Evolutionary conservation across 2,888 invertebrate species (phyloP).

Genomic region (Horisme vitalbata): DNA sequence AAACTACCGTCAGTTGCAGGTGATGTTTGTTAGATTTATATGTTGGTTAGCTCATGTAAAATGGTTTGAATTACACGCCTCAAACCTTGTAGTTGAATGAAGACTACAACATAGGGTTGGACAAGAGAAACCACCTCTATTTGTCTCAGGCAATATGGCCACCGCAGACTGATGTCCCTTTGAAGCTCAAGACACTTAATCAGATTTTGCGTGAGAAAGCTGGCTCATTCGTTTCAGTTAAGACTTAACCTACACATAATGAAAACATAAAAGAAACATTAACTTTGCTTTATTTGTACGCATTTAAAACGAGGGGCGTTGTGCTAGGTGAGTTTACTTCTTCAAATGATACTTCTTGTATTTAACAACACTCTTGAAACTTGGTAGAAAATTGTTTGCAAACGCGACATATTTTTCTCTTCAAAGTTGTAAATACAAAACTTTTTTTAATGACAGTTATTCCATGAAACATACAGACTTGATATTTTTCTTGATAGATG

Average conservation of each 20-base stretch:
- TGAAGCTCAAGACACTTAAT: constrained; percentile 37
- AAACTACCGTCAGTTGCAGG: no score
- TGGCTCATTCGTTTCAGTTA: constrained; percentile 36
- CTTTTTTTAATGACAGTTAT: no score
- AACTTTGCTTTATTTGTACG: constrained; percentile 23
- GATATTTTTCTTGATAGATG: no score
- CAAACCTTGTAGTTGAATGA: constrained; percentile 10
- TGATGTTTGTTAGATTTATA: no score
- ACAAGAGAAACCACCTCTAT: constrained; percentile 34
- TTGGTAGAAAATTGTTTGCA: no score
- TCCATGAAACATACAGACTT: no score
- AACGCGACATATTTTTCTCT: no score
- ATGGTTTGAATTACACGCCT: not conserved
- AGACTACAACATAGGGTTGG: constrained; percentile 28
- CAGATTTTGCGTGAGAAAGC: constrained; percentile 39
- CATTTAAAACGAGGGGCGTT: constrained; percentile 4
- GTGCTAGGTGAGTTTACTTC: no score
- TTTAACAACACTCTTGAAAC: no score
- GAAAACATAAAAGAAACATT: constrained; percentile 30
- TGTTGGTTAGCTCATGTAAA: not conserved
- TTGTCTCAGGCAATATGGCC: constrained; percentile 37
- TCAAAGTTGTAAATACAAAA: no score
- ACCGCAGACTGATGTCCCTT: constrained; percentile 37
- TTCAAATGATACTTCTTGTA: no score
- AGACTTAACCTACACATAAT: constrained; percentile 28